Evolutionary conservation across 2,797 vertebrate genomes (phyloP).

Genomic region (Dermochelys coriacea): DNA sequence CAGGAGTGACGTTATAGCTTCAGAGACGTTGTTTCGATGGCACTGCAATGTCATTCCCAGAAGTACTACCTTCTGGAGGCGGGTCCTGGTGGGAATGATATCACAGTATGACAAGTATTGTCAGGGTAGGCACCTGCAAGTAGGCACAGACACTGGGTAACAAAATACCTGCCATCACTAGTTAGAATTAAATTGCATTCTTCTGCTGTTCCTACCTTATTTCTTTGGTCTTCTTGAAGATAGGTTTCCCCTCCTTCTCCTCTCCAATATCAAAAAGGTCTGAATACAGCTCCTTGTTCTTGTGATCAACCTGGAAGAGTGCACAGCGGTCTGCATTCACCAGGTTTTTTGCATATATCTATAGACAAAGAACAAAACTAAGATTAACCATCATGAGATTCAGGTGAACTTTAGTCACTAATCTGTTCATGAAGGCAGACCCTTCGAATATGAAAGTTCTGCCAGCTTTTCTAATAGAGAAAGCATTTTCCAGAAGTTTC

Average conservation of each 20-base stretch:
- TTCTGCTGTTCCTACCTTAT: slow-evolving; percentile 87
- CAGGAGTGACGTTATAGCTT: slow-evolving; percentile 81
- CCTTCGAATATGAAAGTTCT: not conserved
- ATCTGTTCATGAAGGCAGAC: not conserved
- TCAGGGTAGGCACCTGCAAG: slow-evolving; percentile 72
- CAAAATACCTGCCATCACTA: slow-evolving; percentile 46
- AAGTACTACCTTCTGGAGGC: slow-evolving; percentile 84
- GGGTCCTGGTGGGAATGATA: slow-evolving; percentile 84
- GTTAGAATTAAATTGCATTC: slow-evolving; percentile 30
- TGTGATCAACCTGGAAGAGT: slow-evolving; percentile 99
- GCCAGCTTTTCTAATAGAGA: not conserved
- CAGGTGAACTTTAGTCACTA: not conserved
- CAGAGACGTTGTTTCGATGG: slow-evolving; percentile 78
- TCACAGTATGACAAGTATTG: slow-evolving; percentile 81
- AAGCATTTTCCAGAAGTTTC: not conserved
- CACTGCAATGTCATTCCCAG: slow-evolving; percentile 83
- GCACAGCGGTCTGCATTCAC: slow-evolving; percentile 99
- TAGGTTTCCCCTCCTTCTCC: slow-evolving; percentile 96
- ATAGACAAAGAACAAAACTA: slow-evolving; percentile 48
- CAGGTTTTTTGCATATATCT: slow-evolving; percentile 99
- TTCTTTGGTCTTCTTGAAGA: slow-evolving; percentile 99
- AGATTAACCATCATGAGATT: not conserved
- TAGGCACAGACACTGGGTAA: slow-evolving; percentile 72
- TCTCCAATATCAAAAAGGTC: slow-evolving; percentile 99
- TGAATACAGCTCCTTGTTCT: slow-evolving; percentile 98